phyloP scores from a whole-genome alignment of 2,797 vertebrate genomes.

The Echeneis naucrates region DNA sequence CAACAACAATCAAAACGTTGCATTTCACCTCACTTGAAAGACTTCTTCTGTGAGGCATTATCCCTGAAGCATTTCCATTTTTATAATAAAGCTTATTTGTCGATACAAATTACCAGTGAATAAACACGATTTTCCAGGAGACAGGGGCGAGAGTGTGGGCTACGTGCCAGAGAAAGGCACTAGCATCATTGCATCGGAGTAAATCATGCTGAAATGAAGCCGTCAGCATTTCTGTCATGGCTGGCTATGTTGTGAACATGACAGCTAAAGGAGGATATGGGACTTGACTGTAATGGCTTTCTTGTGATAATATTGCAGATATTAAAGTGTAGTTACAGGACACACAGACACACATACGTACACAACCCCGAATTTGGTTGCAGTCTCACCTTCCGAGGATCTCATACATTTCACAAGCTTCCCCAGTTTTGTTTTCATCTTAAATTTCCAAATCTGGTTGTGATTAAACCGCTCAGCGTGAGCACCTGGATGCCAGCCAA shows the following conservation, averaged over 20 bases:
- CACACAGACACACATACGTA: constrained; percentile 11
- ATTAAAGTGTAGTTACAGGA: constrained; percentile 51
- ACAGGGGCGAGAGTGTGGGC: neutral
- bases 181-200: constrained; percentile 28
- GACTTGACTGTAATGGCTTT: constrained; percentile 72
- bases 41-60: neutral
- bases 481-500: constrained; percentile 77
- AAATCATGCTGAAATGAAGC: constrained; percentile 50
- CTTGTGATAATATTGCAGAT: constrained; percentile 59
- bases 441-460: constrained; percentile 82
- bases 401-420: constrained; percentile 82
- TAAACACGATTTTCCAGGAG: neutral
- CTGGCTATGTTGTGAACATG: constrained; percentile 36
- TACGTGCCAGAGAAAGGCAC: neutral
- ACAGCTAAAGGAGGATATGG: constrained; percentile 53
- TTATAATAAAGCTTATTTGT: constrained; percentile 6
- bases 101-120: neutral
- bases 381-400: constrained; percentile 75
- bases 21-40: neutral
- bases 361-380: constrained; percentile 38
- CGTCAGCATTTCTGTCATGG: constrained; percentile 52
- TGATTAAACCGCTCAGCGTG: constrained; percentile 81
- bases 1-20: too few relatives aligned
- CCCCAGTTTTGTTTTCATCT: constrained; percentile 80
- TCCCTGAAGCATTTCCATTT: constrained; percentile 10